Percentiles rank a stretch among this genome's conserved stretches.
These are phyloP conservation scores for Pinctada fucata DNA, from an alignment of 2,888 invertebrate species.

Conservation along the genomic window DNA sequence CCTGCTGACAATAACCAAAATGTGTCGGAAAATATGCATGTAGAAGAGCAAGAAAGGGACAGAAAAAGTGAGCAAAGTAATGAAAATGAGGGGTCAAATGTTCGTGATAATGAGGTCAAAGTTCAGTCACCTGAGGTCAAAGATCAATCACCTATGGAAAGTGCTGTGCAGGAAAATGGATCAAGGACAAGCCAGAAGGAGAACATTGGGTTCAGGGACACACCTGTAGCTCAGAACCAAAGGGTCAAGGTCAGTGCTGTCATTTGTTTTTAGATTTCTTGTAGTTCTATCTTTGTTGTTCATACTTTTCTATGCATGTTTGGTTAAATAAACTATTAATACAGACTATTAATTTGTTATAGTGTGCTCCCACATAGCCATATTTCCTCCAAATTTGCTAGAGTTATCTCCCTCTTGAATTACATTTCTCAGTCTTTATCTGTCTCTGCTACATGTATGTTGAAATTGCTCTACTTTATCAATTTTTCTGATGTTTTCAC, in stretches of 20 bases:
- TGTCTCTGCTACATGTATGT: no score
- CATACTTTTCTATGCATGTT: not conserved
- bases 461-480: no score
- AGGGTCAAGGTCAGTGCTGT: constrained; percentile 18
- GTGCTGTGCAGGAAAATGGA: not conserved
- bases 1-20: not conserved
- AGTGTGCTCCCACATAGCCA: no score
- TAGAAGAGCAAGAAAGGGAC: not conserved
- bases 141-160: not conserved
- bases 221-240: constrained; percentile 18
- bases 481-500: no score
- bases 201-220: constrained; percentile 28
- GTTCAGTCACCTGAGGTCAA: not conserved
- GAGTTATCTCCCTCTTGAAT: no score
- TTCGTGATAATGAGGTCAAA: not conserved
- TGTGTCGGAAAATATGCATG: not conserved
- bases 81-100: not conserved
- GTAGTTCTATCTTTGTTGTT: not conserved
- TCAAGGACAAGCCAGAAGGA: constrained; percentile 46
- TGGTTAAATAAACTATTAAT: no score
- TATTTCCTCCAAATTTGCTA: no score
- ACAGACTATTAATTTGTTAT: no score
- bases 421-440: no score
- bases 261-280: not conserved
- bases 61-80: not conserved